Percentiles rank a stretch among this genome's conserved stretches.
Evolutionary conservation across 2,888 invertebrate species (phyloP).

Genomic region (Drosophila nr. fundita): DNA sequence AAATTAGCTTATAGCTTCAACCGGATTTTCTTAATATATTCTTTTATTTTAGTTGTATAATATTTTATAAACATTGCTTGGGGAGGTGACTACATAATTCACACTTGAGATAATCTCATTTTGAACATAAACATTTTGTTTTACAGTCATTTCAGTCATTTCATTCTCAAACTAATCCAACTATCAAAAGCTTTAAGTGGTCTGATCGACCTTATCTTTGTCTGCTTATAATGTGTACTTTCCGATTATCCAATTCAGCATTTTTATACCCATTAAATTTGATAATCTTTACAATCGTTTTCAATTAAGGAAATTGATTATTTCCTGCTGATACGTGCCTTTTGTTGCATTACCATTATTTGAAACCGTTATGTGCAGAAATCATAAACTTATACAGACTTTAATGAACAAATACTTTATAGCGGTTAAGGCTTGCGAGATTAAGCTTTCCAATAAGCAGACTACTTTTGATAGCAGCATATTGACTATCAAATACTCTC

Average conservation of each 20-base stretch:
- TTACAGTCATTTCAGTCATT: not conserved
- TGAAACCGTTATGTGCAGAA: conserved; percentile 29
- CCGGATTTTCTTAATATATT: not conserved
- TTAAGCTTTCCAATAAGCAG: conserved; percentile 35
- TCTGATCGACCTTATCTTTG: not conserved
- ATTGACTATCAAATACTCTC: not conserved
- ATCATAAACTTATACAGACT: conserved; percentile 51
- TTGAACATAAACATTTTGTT: not conserved
- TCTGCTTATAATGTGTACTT: not conserved
- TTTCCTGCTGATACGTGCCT: conserved; percentile 2
- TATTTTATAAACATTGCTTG: not conserved
- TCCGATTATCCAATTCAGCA: not conserved
- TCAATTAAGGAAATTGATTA: not conserved
- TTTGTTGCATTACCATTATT: conserved; percentile 38
- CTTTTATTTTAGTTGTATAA: not conserved
- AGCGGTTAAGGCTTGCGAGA: conserved; percentile 13
- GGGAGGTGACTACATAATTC: not conserved
- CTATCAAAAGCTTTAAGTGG: not conserved
- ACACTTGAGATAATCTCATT: not conserved
- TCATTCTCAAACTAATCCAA: not conserved
- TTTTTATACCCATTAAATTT: not conserved
- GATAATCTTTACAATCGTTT: not conserved
- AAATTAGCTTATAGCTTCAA: not conserved
- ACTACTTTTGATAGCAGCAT: not conserved
- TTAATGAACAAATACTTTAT: conserved; percentile 47